Base-by-base conservation (phyloP, 2,888 invertebrate species). In the Anthrax anthrax region DNA sequence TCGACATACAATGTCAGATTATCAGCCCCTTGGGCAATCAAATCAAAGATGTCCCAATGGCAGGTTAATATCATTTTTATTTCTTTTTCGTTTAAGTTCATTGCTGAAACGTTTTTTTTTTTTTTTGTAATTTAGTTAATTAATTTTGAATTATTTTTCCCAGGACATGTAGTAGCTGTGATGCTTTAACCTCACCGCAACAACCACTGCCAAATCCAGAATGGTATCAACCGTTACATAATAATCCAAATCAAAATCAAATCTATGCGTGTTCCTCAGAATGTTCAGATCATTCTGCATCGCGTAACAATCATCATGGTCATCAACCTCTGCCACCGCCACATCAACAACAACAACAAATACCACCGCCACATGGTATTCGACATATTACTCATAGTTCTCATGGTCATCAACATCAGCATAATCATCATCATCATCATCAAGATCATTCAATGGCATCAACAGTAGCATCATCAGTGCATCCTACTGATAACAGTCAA, bases 261-360 rank as follows among this genome's bases (percentile, higher is more conserved):
- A 66, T 69, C 54, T 68, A 68, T 54, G 64, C 67, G 57, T 68
- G 68, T 63, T 66, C 68, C 57, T 68, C 68, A 47, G 68, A 68
- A 54, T 68, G 69, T 47, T 68, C 69, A n/a, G 69, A 69, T 53
- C 61, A 66, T 55, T 51, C 55, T 19, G 41, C 50, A 10, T 49
- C 53, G 16, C 53, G 54, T 41, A 52, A 53, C 47, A 60, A 62
- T 39, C 61, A 63, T 54, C 61, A 65, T 23, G 54, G 56, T n/a
- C 50, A 54, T 41, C 55, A 56, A 37, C 49, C 45, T 16, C 55
- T 55, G 43, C 47, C 51, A 39, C 17, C 29, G 10, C 10, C 29
- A 29, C 9, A 8, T 12, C 50, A 53, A 44, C 49, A 50, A 41
- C 51, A 53, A 34, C 51, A 52, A 18, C 51, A 49, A 41, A n/a